A percentile compares a stretch with the other conserved stretches of the same genome.
Evolutionary conservation across 2,113 vertebrate genomes (phyloP).

Genomic region (Dinomys branickii): DNA sequence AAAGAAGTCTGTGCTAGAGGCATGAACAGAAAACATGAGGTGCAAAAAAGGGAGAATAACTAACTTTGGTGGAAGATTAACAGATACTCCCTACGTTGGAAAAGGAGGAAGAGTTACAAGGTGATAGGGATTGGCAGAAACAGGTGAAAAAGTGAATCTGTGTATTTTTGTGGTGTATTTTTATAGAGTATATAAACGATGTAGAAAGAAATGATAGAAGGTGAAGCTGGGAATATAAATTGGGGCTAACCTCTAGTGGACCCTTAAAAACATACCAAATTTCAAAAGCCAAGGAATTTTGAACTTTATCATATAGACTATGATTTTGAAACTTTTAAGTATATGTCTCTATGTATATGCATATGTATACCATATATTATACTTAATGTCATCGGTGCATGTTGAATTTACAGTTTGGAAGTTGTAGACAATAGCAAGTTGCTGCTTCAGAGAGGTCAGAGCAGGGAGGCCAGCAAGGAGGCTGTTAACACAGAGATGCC

Average conservation of each 20-base stretch:
- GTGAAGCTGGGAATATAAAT: constrained; percentile 19
- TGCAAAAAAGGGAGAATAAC: background rate
- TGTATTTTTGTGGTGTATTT: background rate
- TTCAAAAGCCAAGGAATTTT: constrained; percentile 19
- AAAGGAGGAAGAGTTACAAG: background rate
- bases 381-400: background rate
- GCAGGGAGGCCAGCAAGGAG: background rate
- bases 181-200: background rate
- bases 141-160: background rate
- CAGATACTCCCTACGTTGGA: background rate
- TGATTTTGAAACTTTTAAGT: constrained; percentile 36
- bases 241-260: background rate
- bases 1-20: background rate
- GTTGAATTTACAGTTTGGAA: background rate
- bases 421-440: background rate
- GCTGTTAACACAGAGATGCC: background rate
- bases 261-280: background rate
- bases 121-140: constrained; percentile 37
- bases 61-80: background rate
- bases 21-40: background rate
- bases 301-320: background rate
- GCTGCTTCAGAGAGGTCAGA: background rate
- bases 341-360: background rate
- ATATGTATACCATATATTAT: background rate
- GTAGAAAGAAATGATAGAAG: background rate